Base-by-base conservation (phyloP, 2,888 invertebrate genomes). In the Mythimna vitellina region DNA sequence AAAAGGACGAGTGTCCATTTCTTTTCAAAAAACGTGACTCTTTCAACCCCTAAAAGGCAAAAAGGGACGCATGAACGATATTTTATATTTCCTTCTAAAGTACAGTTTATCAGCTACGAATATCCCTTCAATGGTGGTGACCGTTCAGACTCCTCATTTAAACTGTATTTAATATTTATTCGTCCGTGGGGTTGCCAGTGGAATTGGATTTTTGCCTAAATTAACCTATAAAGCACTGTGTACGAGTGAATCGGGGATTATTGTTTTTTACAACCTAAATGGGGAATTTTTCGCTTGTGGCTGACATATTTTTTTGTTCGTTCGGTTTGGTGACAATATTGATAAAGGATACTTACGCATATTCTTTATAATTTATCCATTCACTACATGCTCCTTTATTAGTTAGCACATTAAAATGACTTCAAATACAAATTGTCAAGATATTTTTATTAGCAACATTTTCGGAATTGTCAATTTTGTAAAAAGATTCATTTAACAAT, bases 141-240 rank as follows among this genome's bases (percentile, higher is more conserved):
- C 71, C 80, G 61, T 49, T 74, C 57, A 54, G 65, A 58, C 58
- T 73, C 61, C 86, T 74, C 81, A 70, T 86, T 77, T 82, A 76
- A 80, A 86, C 73, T 73, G 82, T 82, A 75, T 84, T 82, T 80
- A 85, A 78, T 76, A 85, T 86, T 85, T 82, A 84, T 78, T 60
- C 42, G 61, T 61, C 76, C 70, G 66, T 61, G 25, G 85, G 85
- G 86, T 66, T 71, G 65, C 86, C 76, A 73, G 73, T 58, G 71
- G 63, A 82, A 84, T 85, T 82, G 76, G 73, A 76, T 78, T 76
- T 83, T 84, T 70, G 54, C 68, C 80, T 73, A 76, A 82, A 85
- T 86, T 78, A 81, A 80, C 74, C 76, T 65, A 80, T 80, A 86
- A 82, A 84, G 51, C 72, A 69, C 60, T 66, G 75, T 61, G 63